phyloP scores from a whole-genome alignment of 1,140 invertebrate genomes.

The Meteorus sp. region DNA sequence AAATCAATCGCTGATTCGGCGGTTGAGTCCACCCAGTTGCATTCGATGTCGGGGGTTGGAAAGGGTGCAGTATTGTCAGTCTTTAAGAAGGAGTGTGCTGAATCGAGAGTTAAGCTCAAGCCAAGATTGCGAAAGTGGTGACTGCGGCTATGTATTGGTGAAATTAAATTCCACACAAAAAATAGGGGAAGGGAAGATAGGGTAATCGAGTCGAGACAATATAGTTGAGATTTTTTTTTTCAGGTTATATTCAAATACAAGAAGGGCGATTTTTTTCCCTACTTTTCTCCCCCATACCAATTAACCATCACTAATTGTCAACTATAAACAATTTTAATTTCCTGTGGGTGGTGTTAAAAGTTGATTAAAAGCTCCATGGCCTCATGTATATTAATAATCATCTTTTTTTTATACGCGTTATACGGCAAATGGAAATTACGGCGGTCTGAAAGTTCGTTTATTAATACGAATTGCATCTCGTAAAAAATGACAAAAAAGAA shows the following conservation, averaged over 20 bases:
- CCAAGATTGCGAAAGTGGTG: background rate
- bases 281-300: constrained; percentile 23
- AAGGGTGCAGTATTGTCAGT: constrained; percentile 13
- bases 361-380: constrained; percentile 37
- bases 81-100: background rate
- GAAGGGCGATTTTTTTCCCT: background rate
- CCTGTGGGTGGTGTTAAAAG: constrained; percentile 33
- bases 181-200: background rate
- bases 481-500: too few relatives aligned
- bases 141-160: background rate
- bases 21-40: too few relatives aligned
- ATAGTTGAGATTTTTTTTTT: too few relatives aligned
- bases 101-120: background rate
- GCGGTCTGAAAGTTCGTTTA: constrained; percentile 42
- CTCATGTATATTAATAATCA: constrained; percentile 41
- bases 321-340: constrained; percentile 46
- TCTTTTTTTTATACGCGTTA: constrained; percentile 32
- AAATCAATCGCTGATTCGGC: constrained; percentile 26
- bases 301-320: constrained; percentile 42
- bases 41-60: too few relatives aligned
- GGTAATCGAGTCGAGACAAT: background rate
- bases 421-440: constrained; percentile 23
- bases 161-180: background rate
- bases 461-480: constrained; percentile 46
- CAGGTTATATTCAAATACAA: background rate